Percentiles rank a stretch among this genome's conserved stretches.
Conservation (phyloP, 2,797 vertebrate genomes). For the Aeoliscus strigatus region DNA sequence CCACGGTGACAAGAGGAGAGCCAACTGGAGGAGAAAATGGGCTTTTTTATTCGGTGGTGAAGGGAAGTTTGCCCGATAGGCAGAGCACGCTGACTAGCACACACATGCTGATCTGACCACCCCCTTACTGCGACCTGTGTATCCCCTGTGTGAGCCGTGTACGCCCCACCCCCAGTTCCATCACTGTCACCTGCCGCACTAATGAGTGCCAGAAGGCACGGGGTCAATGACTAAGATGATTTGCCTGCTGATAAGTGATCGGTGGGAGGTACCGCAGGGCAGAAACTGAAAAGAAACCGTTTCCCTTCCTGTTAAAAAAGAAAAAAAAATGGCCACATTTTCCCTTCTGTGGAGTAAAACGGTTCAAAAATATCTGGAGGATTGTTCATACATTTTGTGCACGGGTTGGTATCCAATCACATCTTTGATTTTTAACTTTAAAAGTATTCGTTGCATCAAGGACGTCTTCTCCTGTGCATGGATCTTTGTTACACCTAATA, state of each 20-base stretch:
- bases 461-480: conserved; percentile 21
- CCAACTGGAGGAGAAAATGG: conserved; percentile 43
- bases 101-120: conserved; percentile 60
- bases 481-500: conserved; percentile 58
- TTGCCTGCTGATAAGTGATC: conserved; percentile 81
- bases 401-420: conserved; percentile 19
- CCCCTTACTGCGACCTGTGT: conserved; percentile 79
- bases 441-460: conserved; percentile 39
- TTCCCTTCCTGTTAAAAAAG: conserved; percentile 2
- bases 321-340: conserved; percentile 2
- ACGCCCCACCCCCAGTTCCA: conserved; percentile 76
- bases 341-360: too few species aligned
- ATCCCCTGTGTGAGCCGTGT: conserved; percentile 69
- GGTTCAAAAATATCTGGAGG: too few species aligned
- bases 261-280: conserved; percentile 36
- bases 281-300: conserved; percentile 28
- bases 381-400: conserved; percentile 27
- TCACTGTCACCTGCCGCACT: conserved; percentile 80
- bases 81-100: conserved; percentile 37
- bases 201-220: conserved; percentile 76
- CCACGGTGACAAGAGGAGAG: conserved; percentile 50
- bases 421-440: conserved; percentile 30
- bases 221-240: conserved; percentile 84
- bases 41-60: conserved; percentile 18
- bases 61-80: conserved; percentile 53